Evolutionary conservation across 2,113 vertebrate species (phyloP).

Genomic region (Camelus bactrianus): DNA sequence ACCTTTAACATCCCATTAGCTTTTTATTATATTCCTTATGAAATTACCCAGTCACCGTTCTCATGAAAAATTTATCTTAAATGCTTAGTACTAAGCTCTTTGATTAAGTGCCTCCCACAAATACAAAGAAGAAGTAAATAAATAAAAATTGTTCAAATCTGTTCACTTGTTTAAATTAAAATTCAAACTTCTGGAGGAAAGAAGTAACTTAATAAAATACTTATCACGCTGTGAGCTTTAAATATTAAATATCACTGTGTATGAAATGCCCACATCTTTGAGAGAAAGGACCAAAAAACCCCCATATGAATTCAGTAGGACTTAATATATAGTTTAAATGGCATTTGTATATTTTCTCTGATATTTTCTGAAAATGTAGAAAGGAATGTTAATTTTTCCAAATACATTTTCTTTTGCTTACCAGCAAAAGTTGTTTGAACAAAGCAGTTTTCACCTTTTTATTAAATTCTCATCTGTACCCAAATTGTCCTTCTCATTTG

Average conservation of each 20-base stretch:
- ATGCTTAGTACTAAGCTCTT: not conserved
- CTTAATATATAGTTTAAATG: conserved; percentile 37
- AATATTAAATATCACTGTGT: not conserved
- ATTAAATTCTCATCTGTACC: conserved; percentile 67
- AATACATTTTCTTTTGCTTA: not conserved
- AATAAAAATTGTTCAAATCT: not conserved
- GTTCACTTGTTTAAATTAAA: conserved; percentile 50
- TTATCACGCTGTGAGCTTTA: not conserved
- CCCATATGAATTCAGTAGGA: not conserved
- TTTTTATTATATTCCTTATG: not conserved
- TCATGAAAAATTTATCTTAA: conserved; percentile 30
- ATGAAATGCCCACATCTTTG: not conserved
- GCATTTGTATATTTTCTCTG: conserved; percentile 19
- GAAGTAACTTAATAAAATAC: conserved; percentile 33
- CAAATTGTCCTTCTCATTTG: conserved; percentile 29
- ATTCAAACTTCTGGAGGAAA: conserved; percentile 43
- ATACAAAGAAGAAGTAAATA: not conserved
- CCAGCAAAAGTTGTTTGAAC: conserved; percentile 44
- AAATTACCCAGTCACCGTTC: not conserved
- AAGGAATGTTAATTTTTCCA: conserved; percentile 52
- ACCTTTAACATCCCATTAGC: not conserved
- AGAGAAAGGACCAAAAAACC: not conserved
- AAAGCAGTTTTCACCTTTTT: conserved; percentile 54
- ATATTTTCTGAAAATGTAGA: conserved; percentile 47
- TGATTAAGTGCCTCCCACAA: conserved; percentile 16